Evolutionary conservation across 2,888 invertebrate genomes (phyloP).

Genomic region (Oligia latruncula): DNA sequence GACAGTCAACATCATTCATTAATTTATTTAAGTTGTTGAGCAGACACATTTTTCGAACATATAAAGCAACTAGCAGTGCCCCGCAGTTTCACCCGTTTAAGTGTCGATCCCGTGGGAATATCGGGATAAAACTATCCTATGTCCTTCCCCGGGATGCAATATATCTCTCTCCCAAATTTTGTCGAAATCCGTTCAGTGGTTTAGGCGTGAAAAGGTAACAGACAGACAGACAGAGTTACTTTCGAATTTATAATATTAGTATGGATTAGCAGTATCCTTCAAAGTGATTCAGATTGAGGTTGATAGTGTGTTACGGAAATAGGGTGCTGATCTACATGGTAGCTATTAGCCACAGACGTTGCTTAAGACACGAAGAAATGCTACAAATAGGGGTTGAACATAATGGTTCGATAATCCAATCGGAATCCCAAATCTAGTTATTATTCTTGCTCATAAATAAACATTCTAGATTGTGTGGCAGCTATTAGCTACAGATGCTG

Average conservation of each 20-base stretch:
- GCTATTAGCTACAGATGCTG: background rate
- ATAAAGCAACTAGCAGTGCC: no score
- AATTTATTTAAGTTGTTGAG: background rate
- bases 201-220: no score
- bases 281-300: background rate
- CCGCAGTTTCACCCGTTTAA: no score
- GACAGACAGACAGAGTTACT: no score
- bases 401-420: slow-evolving; percentile 4
- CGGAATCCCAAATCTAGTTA: background rate
- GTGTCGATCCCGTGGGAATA: no score
- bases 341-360: background rate
- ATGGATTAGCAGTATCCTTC: no score
- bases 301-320: background rate
- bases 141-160: no score
- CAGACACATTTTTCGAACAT: background rate
- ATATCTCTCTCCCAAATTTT: no score
- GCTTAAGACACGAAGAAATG: background rate
- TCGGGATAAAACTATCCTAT: no score
- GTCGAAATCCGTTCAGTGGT: no score
- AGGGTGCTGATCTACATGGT: background rate
- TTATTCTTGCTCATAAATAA: background rate
- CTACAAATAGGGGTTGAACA: background rate
- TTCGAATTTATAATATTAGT: no score
- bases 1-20: background rate
- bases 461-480: background rate